Base-by-base conservation (phyloP, 2,888 invertebrate genomes). In the Acheta domesticus region DNA sequence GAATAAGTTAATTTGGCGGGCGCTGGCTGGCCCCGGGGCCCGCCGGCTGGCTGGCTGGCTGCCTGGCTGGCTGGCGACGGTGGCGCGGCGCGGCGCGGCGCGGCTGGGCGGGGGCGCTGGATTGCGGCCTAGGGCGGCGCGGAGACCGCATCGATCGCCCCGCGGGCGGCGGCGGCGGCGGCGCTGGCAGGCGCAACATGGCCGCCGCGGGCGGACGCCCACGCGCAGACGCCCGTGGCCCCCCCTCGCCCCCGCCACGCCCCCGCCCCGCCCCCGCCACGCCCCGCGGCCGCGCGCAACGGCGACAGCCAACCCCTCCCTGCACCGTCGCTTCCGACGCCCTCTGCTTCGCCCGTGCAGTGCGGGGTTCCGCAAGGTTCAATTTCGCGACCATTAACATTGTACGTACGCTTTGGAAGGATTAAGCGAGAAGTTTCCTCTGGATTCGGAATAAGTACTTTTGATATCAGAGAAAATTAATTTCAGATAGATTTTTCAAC, bases 171-270 rank as follows among this genome's bases (percentile, higher is more conserved):
- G 62, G 19, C 62, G 62, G 62, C 12, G 62, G 62, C 62, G 62
- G 62, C 62, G 62, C 62, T 62, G 62, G 62, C 62, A 62, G 62
- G 62, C 62, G 62, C 62, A 62, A 62, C 62, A 62, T 62, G 62
- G 62, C 62, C 62, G 62, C 62, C 62, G 16, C 62, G 62, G 62
- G 62, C 62, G 62, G 62, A 62, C 62, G 62, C 62, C 62, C 62
- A 19, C 62, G 62, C 62, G 62, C 62, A 62, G 62, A 62, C 62
- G 62, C 62, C 62, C 62, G 62, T 62, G 2, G 62, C 62, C 62
- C 62, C 50, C 19, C 62, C 4, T 5, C 62, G 1, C 3, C 62
- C 19, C 62, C 19, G 19, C 62, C 62, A 2, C 62, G 2, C 62
- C 2, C n/a, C n/a, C n/a, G n/a, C n/a, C n/a, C n/a, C n/a, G n/a